Base-by-base conservation (phyloP, 2,797 vertebrate species). In the Muscicapa comitata region DNA sequence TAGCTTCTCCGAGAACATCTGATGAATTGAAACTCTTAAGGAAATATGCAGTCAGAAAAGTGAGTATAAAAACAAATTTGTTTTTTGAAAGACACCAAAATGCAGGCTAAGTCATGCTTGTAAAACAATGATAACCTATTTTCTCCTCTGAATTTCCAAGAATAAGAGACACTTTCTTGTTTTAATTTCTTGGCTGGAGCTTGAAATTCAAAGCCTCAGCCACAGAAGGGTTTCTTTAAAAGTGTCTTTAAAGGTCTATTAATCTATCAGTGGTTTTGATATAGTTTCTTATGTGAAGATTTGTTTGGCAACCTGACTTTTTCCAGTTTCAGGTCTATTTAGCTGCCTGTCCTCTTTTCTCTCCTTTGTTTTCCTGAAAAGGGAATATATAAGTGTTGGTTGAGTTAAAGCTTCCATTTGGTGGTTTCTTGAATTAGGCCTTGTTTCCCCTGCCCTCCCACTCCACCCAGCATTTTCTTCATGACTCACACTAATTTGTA, bases 361-460 rank as follows among this genome's bases (percentile, higher is more conserved):
- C 4, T 51, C 26, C 26, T 35, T 48, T 8, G 1, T 65, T 91
- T 94, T 86, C 78, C 79, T 81, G 80, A 75, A 73, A 82, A 94
- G 83, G 67, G 43, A 92, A 53, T 24, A 13, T 78, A 0, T 1
- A 66, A 84, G 28, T 15, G 6, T 63, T 59, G 42, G 62, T 91
- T 88, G 48, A 84, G 28, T 90, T 78, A 62, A 92, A 86, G 20
- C 38, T 78, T 78, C 17, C 79, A 5, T 91, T 81, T 82, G 72
- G 63, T 93, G 80, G 71, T 90, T 97, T 93, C 77, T 84, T 83
- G 73, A 86, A 66, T 86, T 88, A 78, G 54, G 19, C 42, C 58
- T 94, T 67, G 23, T n/a, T 90, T 92, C 17, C 35, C 7, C 18
- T 2, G 2, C 37, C 23, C 25, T 91, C 45, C n/a, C 10, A 29